Percentiles rank a stretch among this genome's conserved stretches.
Conservation (phyloP, 1,140 invertebrate genomes). For the Zeugodacus cucurbitae region DNA sequence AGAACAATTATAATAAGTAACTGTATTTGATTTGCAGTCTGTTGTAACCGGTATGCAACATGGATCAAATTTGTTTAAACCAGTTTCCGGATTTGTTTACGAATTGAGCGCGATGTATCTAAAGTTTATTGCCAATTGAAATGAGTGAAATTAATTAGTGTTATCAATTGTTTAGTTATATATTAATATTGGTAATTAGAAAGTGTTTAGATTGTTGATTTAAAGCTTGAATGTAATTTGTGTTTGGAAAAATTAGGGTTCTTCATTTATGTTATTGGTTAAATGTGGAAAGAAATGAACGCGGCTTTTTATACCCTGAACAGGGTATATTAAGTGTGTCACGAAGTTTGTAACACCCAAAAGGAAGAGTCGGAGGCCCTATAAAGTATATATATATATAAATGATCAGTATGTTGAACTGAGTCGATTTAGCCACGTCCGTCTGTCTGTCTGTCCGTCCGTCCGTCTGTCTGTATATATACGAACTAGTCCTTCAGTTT, state of each 20-base stretch:
- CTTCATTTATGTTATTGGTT: no score
- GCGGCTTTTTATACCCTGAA: no score
- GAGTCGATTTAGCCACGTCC: no score
- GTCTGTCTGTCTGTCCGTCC: no score
- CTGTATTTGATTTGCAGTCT: background rate
- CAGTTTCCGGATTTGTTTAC: background rate
- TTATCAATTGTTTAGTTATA: background rate
- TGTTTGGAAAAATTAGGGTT: background rate
- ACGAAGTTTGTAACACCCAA: no score
- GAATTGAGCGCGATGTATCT: background rate
- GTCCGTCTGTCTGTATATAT: no score
- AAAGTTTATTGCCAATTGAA: background rate
- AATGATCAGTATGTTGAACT: no score
- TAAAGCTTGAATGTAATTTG: background rate
- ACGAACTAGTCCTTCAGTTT: no score
- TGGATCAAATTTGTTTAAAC: conserved; percentile 28
- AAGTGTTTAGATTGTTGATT: background rate
- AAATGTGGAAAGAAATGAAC: no score
- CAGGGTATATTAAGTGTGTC: no score
- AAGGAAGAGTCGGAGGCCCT: no score
- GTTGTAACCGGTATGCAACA: conserved; percentile 1
- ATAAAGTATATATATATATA: no score
- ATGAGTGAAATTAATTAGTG: background rate
- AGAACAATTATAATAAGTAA: background rate
- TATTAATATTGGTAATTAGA: background rate